phyloP scores from a whole-genome alignment of 2,888 invertebrate genomes.

The Plebejus melissa region DNA sequence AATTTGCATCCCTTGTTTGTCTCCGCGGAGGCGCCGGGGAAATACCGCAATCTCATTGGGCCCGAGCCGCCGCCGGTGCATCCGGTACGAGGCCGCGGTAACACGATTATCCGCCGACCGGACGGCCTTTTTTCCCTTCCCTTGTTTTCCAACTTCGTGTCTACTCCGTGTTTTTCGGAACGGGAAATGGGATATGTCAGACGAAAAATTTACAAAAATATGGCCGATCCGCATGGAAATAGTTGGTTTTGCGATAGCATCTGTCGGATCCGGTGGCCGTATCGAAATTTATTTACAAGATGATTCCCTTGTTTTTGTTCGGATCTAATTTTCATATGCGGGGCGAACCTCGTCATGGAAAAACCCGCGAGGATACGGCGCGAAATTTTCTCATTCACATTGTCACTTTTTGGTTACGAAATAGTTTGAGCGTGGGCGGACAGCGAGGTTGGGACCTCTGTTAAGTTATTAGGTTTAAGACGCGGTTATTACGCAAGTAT shows the following conservation, averaged over 20 bases:
- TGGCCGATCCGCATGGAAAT: constrained; percentile 68
- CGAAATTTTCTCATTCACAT: constrained; percentile 13
- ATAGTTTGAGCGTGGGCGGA: constrained; percentile 18
- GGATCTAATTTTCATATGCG: constrained; percentile 14
- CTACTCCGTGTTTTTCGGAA: constrained; percentile 76
- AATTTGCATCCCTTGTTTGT: constrained; percentile 79
- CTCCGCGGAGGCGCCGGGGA: constrained; percentile 67
- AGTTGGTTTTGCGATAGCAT: constrained; percentile 73
- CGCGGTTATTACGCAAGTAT: constrained; percentile 5
- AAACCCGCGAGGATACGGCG: not conserved
- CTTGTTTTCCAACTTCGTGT: constrained; percentile 76
- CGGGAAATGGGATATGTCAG: constrained; percentile 77
- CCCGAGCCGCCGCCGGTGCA: constrained; percentile 58
- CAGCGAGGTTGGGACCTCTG: constrained; percentile 22
- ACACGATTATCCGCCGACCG: constrained; percentile 77
- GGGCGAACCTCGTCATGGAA: not conserved
- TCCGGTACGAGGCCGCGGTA: constrained; percentile 75
- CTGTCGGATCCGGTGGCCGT: constrained; percentile 55
- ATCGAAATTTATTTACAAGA: constrained; percentile 61
- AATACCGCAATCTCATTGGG: constrained; percentile 76
- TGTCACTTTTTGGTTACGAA: constrained; percentile 7
- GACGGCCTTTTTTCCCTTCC: constrained; percentile 72
- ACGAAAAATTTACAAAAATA: constrained; percentile 78
- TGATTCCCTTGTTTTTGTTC: constrained; percentile 57
- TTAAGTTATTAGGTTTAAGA: constrained; percentile 8